These are phyloP conservation scores for Crotalus helleri DNA, from an alignment of 2,113 vertebrate genomes.

Conservation along the genomic window DNA sequence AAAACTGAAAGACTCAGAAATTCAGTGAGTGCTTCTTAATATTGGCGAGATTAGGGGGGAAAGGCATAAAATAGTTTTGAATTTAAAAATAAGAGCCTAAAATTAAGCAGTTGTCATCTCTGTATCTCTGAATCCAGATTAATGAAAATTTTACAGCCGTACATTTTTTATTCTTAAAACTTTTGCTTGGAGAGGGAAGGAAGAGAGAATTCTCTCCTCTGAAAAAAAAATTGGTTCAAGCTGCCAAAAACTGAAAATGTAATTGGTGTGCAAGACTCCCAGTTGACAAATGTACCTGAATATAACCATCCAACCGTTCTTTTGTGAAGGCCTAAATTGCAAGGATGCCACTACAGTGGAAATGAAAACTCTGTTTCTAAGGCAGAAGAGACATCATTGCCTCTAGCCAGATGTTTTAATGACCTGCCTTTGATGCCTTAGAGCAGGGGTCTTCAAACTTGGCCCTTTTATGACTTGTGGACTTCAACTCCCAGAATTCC, in stretches of 20 bases:
- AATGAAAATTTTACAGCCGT: slow-evolving; percentile 11
- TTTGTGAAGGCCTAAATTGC: slow-evolving; percentile 7
- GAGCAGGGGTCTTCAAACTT: not conserved
- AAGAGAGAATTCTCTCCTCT: slow-evolving; percentile 37
- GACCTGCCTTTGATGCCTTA: not conserved
- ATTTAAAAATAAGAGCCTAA: not conserved
- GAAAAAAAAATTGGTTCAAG: slow-evolving; percentile 1
- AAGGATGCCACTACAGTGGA: not conserved
- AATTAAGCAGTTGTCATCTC: not conserved
- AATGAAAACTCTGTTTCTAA: not conserved
- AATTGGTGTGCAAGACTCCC: slow-evolving; percentile 31
- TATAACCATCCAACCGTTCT: slow-evolving; percentile 7
- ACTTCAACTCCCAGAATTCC: no score
- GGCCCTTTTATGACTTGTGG: no score
- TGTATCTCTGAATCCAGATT: not conserved
- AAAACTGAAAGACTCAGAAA: not conserved
- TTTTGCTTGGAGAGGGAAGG: not conserved
- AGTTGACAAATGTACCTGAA: slow-evolving; percentile 22
- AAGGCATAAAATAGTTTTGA: not conserved
- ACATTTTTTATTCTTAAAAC: not conserved
- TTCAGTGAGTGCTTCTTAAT: not conserved
- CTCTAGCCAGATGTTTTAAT: not conserved
- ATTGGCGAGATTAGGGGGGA: not conserved
- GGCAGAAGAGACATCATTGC: not conserved
- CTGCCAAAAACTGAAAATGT: slow-evolving; percentile 20